phyloP scores from a whole-genome alignment of 2,113 vertebrate genomes.

The Semicossyphus pulcher region DNA sequence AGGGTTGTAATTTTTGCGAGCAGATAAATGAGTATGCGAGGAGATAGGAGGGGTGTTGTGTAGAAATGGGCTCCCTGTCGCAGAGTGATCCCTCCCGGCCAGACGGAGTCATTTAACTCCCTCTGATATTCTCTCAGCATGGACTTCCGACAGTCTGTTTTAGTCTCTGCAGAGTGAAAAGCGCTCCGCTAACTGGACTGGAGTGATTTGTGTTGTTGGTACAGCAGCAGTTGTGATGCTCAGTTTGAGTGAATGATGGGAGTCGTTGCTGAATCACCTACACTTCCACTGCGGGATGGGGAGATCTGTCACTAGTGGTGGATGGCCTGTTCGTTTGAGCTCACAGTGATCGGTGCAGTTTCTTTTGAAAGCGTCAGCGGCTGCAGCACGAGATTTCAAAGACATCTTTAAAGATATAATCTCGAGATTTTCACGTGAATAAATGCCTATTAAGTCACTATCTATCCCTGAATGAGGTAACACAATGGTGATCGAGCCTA shows the following conservation, averaged over 20 bases:
- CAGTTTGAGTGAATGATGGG: constrained; percentile 44
- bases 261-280: constrained; percentile 16
- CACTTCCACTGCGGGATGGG: constrained; percentile 9
- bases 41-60: constrained; percentile 58
- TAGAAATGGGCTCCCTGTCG: constrained; percentile 64
- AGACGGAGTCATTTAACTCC: constrained; percentile 69
- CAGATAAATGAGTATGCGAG: constrained; percentile 60
- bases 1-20: constrained; percentile 61
- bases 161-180: constrained; percentile 32
- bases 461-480: no score
- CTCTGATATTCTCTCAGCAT: constrained; percentile 69
- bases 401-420: no score
- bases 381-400: no score
- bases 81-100: constrained; percentile 71
- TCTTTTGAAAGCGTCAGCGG: not conserved
- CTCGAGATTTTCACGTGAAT: no score
- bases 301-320: constrained; percentile 29
- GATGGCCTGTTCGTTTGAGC: constrained; percentile 10
- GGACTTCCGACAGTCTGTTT: constrained; percentile 45
- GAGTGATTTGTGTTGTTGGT: constrained; percentile 50
- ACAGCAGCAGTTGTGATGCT: constrained; percentile 39
- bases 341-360: constrained; percentile 1
- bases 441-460: no score
- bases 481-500: no score
- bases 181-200: constrained; percentile 50